Conservation (phyloP, 2,797 vertebrate genomes). For the Acanthopagrus latus region DNA sequence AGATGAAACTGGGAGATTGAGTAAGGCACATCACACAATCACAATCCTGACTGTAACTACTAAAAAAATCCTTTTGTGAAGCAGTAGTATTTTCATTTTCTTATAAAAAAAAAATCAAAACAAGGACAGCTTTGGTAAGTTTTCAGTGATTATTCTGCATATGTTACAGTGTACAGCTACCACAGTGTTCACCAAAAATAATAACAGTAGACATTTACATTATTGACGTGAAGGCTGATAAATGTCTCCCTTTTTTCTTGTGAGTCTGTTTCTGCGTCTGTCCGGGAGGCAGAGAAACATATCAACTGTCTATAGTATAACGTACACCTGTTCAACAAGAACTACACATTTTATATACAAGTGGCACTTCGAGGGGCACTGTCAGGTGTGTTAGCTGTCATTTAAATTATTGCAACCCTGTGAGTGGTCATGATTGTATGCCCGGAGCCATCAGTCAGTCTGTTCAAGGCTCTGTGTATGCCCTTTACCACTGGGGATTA, state of each 20-base stretch:
- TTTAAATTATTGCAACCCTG: conserved; percentile 42
- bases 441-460: conserved; percentile 19
- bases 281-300: conserved; percentile 63
- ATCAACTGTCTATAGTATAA: conserved; percentile 32
- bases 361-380: conserved; percentile 38
- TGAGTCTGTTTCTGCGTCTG: conserved; percentile 67
- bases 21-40: conserved; percentile 71
- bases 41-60: conserved; percentile 29
- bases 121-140: conserved; percentile 34
- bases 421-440: conserved; percentile 20
- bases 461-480: conserved; percentile 38
- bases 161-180: conserved; percentile 73
- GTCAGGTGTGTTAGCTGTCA: conserved; percentile 52
- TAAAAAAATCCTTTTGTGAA: conserved; percentile 40
- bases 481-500: conserved; percentile 47
- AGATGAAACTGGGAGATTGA: conserved; percentile 48
- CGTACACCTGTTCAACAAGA: conserved; percentile 24
- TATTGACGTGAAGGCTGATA: conserved; percentile 49
- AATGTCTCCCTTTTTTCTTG: conserved; percentile 82
- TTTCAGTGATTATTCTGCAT: conserved; percentile 62
- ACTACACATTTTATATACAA: conserved; percentile 39
- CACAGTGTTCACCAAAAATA: conserved; percentile 50
- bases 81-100: conserved; percentile 46
- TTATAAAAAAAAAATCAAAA: conserved; percentile 14
- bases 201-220: conserved; percentile 55